Percentiles rank a stretch among this genome's conserved stretches.
phyloP scores from a whole-genome alignment of 2,797 vertebrate species.

The Cygnus olor region DNA sequence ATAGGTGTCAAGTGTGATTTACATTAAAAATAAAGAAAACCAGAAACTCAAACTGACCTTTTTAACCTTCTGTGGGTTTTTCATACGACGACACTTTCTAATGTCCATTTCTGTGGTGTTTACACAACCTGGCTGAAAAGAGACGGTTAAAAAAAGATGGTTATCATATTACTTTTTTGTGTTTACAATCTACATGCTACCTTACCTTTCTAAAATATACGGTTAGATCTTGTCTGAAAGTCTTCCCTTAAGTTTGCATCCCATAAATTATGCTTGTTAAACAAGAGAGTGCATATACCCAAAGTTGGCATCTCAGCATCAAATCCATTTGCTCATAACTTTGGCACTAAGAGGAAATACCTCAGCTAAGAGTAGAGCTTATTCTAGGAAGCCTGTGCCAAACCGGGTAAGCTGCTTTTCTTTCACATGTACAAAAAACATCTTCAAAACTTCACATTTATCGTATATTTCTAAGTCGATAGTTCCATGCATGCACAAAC shows the following conservation, averaged over 20 bases:
- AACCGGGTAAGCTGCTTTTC: not conserved
- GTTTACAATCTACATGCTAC: not conserved
- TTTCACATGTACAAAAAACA: not conserved
- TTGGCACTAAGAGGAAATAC: not conserved
- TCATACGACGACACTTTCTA: conserved; percentile 95
- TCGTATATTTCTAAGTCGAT: not conserved
- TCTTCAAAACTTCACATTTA: not conserved
- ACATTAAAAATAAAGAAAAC: not conserved
- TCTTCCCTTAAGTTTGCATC: not conserved
- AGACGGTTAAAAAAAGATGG: conserved; percentile 38
- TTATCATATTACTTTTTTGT: not conserved
- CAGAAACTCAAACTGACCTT: conserved; percentile 82
- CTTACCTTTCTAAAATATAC: not conserved
- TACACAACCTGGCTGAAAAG: conserved; percentile 92
- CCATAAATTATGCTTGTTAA: not conserved
- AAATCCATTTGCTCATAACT: not conserved
- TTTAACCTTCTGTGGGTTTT: conserved; percentile 94
- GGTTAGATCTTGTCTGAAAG: not conserved
- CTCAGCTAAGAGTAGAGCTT: not conserved
- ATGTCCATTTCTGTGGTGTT: conserved; percentile 99
- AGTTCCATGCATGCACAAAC: not conserved
- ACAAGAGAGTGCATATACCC: not conserved
- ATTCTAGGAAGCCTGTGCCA: not conserved
- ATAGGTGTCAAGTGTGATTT: not conserved
- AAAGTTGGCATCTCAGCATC: not conserved